A percentile compares a stretch with the other conserved stretches of the same genome.
Evolutionary conservation across 2,888 invertebrate species (phyloP).

Genomic region (Rambutsinella grinnellia): DNA sequence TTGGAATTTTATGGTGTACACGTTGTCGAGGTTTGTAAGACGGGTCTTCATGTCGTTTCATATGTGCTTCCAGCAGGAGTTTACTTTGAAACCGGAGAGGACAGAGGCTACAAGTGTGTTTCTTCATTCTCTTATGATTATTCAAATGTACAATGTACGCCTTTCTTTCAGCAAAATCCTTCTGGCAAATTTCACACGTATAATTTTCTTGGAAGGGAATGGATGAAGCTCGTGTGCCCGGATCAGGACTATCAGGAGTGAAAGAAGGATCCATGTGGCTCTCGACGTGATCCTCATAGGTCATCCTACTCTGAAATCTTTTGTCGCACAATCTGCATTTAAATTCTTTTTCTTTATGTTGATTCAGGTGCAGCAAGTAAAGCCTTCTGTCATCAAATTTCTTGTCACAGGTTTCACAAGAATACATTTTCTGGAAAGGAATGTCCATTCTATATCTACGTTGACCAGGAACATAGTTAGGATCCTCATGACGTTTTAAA

Average conservation of each 20-base stretch:
- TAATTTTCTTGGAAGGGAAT: conserved; percentile 30
- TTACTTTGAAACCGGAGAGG: not conserved
- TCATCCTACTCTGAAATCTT: not conserved
- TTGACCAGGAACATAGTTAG: not conserved
- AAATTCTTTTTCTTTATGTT: not conserved
- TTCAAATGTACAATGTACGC: conserved; percentile 4
- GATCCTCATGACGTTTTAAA: not conserved
- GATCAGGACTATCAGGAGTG: not conserved
- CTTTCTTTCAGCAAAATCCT: not conserved
- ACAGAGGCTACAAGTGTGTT: conserved; percentile 1
- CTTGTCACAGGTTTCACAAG: conserved; percentile 18
- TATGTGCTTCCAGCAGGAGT: not conserved
- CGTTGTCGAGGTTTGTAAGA: not conserved
- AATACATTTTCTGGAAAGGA: conserved; percentile 23
- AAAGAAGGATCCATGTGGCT: not conserved
- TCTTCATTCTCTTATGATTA: conserved; percentile 12
- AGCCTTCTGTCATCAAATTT: not conserved
- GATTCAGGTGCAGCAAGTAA: conserved; percentile 10
- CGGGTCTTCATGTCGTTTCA: conserved; percentile 9
- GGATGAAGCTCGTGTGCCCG: not conserved
- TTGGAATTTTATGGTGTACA: not conserved
- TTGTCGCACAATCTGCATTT: conserved; percentile 1
- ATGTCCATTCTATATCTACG: conserved; percentile 10
- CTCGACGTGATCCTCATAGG: not conserved
- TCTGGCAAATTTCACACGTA: conserved; percentile 17